A percentile compares a stretch with the other conserved stretches of the same genome.
Evolutionary conservation across 2,797 vertebrate genomes (phyloP).

Genomic region (Syngnathus acus): DNA sequence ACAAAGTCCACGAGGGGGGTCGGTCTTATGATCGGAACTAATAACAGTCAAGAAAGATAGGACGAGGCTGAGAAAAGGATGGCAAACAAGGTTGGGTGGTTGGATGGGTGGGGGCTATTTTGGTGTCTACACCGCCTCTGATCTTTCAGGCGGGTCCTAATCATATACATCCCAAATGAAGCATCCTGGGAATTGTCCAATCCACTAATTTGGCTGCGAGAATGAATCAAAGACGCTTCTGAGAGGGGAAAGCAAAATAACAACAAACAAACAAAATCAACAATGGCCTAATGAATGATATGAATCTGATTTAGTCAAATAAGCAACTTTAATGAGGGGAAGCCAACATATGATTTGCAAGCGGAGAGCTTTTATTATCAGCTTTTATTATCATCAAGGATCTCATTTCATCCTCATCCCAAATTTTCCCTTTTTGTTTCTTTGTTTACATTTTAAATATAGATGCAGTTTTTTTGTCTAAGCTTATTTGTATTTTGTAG

Average conservation of each 20-base stretch:
- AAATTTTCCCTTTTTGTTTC: too few species aligned
- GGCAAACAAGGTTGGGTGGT: slow-evolving; percentile 3
- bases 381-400: neutral
- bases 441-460: too few species aligned
- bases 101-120: slow-evolving; percentile 5
- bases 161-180: slow-evolving; percentile 60
- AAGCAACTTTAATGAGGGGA: neutral
- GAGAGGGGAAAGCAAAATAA: slow-evolving; percentile 32
- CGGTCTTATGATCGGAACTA: slow-evolving; percentile 36
- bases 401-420: neutral
- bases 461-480: too few species aligned
- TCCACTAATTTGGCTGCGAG: slow-evolving; percentile 41
- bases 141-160: slow-evolving; percentile 59
- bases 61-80: slow-evolving; percentile 16
- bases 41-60: slow-evolving; percentile 33
- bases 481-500: neutral
- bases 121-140: slow-evolving; percentile 35
- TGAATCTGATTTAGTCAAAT: slow-evolving; percentile 1
- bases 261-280: slow-evolving; percentile 47
- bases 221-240: slow-evolving; percentile 52
- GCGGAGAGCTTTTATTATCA: neutral
- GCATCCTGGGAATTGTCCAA: slow-evolving; percentile 52
- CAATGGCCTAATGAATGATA: slow-evolving; percentile 37
- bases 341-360: neutral
- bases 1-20: slow-evolving; percentile 22